Conservation (phyloP, 2,888 invertebrate genomes). For the Lysandra bellargus region DNA sequence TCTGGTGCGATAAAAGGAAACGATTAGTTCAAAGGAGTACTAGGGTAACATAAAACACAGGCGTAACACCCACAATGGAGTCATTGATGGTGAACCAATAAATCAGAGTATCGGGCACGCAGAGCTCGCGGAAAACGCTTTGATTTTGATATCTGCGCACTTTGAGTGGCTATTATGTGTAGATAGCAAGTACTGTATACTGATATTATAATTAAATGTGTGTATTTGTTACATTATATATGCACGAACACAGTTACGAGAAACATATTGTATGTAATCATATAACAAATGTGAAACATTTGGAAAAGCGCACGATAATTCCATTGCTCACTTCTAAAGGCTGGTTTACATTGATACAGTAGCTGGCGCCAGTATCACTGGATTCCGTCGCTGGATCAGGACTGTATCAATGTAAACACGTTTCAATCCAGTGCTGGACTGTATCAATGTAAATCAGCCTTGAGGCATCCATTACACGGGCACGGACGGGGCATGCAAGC, state of each 20-base stretch:
- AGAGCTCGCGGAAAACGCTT: slow-evolving; percentile 34
- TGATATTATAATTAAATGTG: neutral
- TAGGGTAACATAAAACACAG: slow-evolving; percentile 12
- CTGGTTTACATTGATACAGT: no score
- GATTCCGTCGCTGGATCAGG: no score
- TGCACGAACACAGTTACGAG: neutral
- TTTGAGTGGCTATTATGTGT: neutral
- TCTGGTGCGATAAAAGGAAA: neutral
- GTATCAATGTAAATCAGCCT: no score
- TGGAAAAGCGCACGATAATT: no score
- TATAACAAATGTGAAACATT: no score
- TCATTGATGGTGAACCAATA: slow-evolving; percentile 37
- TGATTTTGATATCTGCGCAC: slow-evolving; percentile 31
- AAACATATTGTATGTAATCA: no score
- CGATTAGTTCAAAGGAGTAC: slow-evolving; percentile 16
- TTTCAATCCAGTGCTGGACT: no score
- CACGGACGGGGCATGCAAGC: no score
- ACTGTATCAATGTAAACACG: no score
- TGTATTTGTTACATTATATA: neutral
- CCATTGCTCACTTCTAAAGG: no score
- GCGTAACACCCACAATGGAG: slow-evolving; percentile 25
- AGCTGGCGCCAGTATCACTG: no score
- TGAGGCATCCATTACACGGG: no score
- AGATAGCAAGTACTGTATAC: neutral
- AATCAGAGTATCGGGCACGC: slow-evolving; percentile 38